These are phyloP conservation scores for Sicus ferrugineus DNA, from an alignment of 2,888 invertebrate genomes.

Conservation along the genomic window DNA sequence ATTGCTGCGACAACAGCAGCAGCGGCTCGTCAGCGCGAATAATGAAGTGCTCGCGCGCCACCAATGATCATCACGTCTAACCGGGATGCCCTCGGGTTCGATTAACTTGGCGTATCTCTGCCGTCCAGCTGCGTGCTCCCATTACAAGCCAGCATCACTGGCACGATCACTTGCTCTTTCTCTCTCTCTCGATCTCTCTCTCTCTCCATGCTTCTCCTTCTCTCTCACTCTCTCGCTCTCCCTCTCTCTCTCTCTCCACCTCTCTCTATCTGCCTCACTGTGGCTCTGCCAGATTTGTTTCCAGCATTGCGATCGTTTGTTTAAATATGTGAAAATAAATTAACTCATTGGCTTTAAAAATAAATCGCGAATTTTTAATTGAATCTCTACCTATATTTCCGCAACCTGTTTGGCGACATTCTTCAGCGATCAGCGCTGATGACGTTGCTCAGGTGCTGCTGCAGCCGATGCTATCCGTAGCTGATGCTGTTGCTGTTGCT, in stretches of 20 bases:
- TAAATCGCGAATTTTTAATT: conserved; percentile 61
- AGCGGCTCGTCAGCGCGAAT: not conserved
- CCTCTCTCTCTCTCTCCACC: conserved; percentile 1
- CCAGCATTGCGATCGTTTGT: conserved; percentile 16
- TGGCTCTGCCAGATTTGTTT: not conserved
- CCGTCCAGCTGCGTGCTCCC: not conserved
- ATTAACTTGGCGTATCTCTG: not conserved
- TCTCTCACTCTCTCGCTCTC: not conserved
- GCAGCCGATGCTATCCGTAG: conserved; percentile 34
- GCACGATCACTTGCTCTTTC: too few species aligned
- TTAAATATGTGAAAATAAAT: conserved; percentile 31
- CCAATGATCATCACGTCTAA: not conserved
- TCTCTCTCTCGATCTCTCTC: not conserved
- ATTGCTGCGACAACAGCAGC: not conserved
- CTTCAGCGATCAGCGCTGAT: conserved; percentile 58
- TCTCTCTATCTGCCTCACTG: not conserved
- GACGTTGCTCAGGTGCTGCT: conserved; percentile 48
- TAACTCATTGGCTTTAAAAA: conserved; percentile 45
- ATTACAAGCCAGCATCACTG: too few species aligned
- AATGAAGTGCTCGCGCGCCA: not conserved
- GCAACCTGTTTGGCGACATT: conserved; percentile 61
- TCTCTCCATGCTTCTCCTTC: not conserved
- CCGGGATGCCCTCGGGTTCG: not conserved
- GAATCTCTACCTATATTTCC: conserved; percentile 61
- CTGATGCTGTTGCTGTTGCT: conserved; percentile 39